phyloP scores from a whole-genome alignment of 2,113 vertebrate genomes.

The Strix uralensis region DNA sequence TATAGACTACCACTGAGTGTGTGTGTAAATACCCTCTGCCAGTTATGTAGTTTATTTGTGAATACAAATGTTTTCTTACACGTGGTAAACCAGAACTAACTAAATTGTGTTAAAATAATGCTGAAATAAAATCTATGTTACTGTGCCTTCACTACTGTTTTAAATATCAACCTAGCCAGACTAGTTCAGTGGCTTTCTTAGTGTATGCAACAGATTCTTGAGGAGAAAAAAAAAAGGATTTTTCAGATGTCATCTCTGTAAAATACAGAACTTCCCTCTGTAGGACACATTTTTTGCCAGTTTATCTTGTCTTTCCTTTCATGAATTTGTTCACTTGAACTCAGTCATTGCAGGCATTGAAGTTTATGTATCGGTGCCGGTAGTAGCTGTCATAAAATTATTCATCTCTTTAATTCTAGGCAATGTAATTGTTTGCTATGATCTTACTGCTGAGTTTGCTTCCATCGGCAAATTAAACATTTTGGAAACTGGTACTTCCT shows the following conservation, averaged over 20 bases:
- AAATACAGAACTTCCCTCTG: not conserved
- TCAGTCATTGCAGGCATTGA: not conserved
- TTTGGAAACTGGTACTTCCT: constrained; percentile 31
- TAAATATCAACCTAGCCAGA: not conserved
- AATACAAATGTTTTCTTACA: not conserved
- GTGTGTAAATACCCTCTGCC: not conserved
- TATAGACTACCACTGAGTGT: accelerated
- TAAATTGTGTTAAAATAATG: not conserved
- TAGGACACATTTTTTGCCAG: not conserved
- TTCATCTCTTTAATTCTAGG: constrained; percentile 35
- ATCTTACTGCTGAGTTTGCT: constrained; percentile 26
- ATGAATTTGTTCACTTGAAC: not conserved
- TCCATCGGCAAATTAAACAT: constrained; percentile 55
- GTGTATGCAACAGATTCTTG: not conserved
- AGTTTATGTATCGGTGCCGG: constrained; percentile 26
- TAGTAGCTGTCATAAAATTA: constrained; percentile 50
- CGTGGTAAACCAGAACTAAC: not conserved
- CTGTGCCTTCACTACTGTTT: not conserved
- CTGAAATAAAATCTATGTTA: not conserved
- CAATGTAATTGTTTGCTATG: constrained; percentile 19
- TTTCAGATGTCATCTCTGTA: not conserved
- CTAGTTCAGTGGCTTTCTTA: not conserved
- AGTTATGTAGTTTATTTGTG: not conserved
- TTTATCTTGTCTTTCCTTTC: not conserved
- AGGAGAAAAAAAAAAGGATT: accelerated